phyloP scores from a whole-genome alignment of 2,113 vertebrate species.

The Chaenogobius annularis region DNA sequence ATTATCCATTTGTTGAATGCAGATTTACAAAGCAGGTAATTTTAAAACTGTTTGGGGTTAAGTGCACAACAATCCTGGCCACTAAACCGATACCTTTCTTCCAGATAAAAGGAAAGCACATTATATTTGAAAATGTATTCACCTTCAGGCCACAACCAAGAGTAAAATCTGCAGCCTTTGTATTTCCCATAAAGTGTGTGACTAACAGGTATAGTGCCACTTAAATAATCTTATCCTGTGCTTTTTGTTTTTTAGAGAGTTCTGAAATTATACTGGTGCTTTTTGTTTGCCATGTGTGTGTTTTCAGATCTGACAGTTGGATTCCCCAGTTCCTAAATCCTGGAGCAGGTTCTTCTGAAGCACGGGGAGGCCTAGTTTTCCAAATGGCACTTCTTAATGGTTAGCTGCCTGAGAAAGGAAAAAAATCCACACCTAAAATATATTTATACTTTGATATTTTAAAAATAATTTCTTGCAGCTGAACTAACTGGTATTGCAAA shows the following conservation, averaged over 20 bases:
- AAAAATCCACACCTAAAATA: not conserved
- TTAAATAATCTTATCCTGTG: not conserved
- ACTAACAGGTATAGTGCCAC: constrained; percentile 47
- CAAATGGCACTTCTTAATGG: constrained; percentile 73
- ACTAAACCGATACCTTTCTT: not conserved
- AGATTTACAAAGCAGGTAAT: constrained; percentile 65
- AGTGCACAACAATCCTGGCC: fast-evolving
- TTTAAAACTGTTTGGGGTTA: not conserved
- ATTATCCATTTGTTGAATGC: constrained; percentile 51
- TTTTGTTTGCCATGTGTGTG: not conserved
- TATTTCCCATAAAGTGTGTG: constrained; percentile 58
- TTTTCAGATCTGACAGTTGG: constrained; percentile 55
- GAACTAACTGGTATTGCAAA: constrained; percentile 57
- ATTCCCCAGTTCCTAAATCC: constrained; percentile 40
- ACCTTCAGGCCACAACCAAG: constrained; percentile 56
- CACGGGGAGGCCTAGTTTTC: constrained; percentile 64
- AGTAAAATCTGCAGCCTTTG: constrained; percentile 30
- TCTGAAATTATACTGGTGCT: not conserved
- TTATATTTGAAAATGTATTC: constrained; percentile 61
- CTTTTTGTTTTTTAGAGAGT: not conserved
- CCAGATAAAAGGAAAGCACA: constrained; percentile 58
- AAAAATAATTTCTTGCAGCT: constrained; percentile 40
- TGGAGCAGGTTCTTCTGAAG: constrained; percentile 41
- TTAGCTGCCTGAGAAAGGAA: constrained; percentile 25
- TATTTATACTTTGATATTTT: no score